These are phyloP conservation scores for Myiotriccus ornatus DNA, from an alignment of 2,797 vertebrate species.

Conservation along the genomic window DNA sequence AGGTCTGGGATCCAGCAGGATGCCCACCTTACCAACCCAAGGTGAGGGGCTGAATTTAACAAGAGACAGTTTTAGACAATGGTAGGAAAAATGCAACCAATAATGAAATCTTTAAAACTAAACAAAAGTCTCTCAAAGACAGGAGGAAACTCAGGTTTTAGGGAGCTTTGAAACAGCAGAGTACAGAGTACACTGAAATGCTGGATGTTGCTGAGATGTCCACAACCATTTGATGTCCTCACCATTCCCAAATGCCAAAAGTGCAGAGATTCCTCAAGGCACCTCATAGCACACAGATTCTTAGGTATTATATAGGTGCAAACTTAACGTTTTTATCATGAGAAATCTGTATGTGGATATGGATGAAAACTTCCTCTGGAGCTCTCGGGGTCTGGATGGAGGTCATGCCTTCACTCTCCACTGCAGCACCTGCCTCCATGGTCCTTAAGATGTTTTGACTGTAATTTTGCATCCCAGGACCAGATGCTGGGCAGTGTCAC, in stretches of 20 bases:
- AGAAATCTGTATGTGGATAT: background rate
- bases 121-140: background rate
- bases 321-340: background rate
- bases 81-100: background rate
- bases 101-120: background rate
- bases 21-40: background rate
- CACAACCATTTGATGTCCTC: background rate
- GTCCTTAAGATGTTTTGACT: background rate
- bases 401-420: background rate
- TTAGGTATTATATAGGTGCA: background rate
- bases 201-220: background rate
- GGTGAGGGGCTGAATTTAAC: background rate
- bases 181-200: background rate
- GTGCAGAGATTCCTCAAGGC: background rate
- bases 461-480: background rate
- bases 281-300: background rate
- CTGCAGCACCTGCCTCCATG: background rate
- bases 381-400: fast-evolving
- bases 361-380: background rate
- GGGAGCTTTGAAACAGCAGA: background rate
- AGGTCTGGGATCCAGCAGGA: background rate
- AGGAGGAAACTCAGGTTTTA: background rate
- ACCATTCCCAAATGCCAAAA: background rate
- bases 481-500: background rate
- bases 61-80: background rate